phyloP scores from a whole-genome alignment of 2,113 vertebrate species.

The Calidris pugnax region DNA sequence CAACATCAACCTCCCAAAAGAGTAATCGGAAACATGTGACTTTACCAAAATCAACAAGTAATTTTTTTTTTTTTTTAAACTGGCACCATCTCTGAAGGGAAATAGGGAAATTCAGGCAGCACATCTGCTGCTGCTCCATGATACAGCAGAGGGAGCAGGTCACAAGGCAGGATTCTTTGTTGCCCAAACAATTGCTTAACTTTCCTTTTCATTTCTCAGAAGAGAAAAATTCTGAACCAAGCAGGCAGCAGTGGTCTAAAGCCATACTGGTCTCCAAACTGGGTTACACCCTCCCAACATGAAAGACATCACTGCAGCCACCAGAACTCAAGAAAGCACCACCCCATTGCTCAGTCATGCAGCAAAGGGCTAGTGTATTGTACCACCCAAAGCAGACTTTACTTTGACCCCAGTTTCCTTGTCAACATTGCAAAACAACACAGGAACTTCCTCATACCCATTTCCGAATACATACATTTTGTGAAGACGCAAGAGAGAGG shows the following conservation, averaged over 20 bases:
- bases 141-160: accelerated
- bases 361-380: not conserved
- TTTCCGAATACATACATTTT: not conserved
- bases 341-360: not conserved
- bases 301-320: not conserved
- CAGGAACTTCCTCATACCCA: not conserved
- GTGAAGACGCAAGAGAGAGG: not conserved
- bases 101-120: not conserved
- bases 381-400: not conserved
- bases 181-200: not conserved
- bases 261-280: not conserved
- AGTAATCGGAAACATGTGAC: not conserved
- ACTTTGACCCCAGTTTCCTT: not conserved
- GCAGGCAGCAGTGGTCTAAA: not conserved
- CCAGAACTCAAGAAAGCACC: not conserved
- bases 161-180: not conserved
- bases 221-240: not conserved
- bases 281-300: not conserved
- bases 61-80: not conserved
- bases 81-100: not conserved
- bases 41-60: not conserved
- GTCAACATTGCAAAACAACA: not conserved
- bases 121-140: not conserved
- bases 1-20: not conserved
- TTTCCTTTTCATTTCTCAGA: not conserved